These are phyloP conservation scores for Lathamus discolor DNA, from an alignment of 2,113 vertebrate genomes.

Conservation along the genomic window DNA sequence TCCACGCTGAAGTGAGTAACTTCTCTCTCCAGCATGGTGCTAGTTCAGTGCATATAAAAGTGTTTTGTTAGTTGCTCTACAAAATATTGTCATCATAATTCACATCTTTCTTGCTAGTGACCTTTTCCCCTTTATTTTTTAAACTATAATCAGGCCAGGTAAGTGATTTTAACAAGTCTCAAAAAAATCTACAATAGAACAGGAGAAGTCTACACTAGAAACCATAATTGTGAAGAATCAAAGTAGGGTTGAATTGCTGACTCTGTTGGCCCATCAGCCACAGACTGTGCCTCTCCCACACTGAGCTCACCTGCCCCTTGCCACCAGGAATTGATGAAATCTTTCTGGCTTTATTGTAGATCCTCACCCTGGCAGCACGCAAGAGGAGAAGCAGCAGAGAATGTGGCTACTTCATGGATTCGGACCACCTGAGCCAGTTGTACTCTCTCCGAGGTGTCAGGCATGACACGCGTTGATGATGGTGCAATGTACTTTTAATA, in stretches of 20 bases:
- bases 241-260: not conserved
- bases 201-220: not conserved
- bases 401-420: slow-evolving; percentile 81
- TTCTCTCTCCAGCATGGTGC: not conserved
- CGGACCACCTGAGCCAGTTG: slow-evolving; percentile 80
- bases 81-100: not conserved
- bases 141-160: slow-evolving; percentile 5
- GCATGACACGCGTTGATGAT: slow-evolving; percentile 86
- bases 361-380: slow-evolving; percentile 64
- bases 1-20: not conserved
- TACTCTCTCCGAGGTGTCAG: slow-evolving; percentile 81
- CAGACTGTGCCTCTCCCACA: not conserved
- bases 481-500: slow-evolving; percentile 92
- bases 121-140: not conserved
- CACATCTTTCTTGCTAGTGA: not conserved
- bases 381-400: slow-evolving; percentile 78
- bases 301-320: not conserved
- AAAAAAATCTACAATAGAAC: not conserved
- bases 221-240: not conserved
- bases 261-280: not conserved
- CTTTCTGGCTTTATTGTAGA: slow-evolving; percentile 69
- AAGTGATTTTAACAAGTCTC: slow-evolving; percentile 17
- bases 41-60: not conserved
- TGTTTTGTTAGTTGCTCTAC: not conserved
- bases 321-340: not conserved